phyloP scores from a whole-genome alignment of 2,888 invertebrate species.

The Euspilapteryx auroguttella region DNA sequence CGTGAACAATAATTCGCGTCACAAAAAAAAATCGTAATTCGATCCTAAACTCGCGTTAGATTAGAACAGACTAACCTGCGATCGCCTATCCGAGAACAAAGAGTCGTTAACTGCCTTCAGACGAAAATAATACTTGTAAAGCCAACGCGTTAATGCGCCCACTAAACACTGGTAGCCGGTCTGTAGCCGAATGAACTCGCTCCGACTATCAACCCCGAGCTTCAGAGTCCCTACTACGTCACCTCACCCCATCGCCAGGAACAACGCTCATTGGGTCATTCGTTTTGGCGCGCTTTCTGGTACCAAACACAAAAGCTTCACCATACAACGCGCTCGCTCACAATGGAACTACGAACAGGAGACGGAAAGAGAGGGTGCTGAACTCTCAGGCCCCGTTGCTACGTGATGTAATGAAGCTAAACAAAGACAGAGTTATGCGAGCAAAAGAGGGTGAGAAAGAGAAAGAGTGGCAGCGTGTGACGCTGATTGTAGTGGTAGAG shows the following conservation, averaged over 20 bases:
- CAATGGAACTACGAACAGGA: constrained; percentile 12
- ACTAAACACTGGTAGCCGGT: constrained; percentile 27
- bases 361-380: constrained; percentile 27
- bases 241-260: constrained; percentile 50
- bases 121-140: constrained; percentile 10
- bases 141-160: constrained; percentile 2
- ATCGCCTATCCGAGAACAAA: constrained; percentile 35
- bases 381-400: constrained; percentile 22
- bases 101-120: constrained; percentile 29
- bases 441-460: constrained; percentile 16
- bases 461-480: constrained; percentile 26
- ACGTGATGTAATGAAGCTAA: constrained; percentile 45
- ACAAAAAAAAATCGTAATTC: constrained; percentile 21
- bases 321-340: constrained; percentile 22
- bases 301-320: constrained; percentile 20
- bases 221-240: constrained; percentile 41
- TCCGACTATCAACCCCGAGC: constrained; percentile 49
- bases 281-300: constrained; percentile 54
- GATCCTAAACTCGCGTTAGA: constrained; percentile 33
- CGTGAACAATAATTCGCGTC: constrained; percentile 22
- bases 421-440: constrained; percentile 21
- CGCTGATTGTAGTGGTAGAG: constrained; percentile 48
- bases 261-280: constrained; percentile 28
- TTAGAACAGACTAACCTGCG: constrained; percentile 22
- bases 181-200: constrained; percentile 47